phyloP scores from a whole-genome alignment of 2,797 vertebrate species.

The Chaenodraco wilsoni region DNA sequence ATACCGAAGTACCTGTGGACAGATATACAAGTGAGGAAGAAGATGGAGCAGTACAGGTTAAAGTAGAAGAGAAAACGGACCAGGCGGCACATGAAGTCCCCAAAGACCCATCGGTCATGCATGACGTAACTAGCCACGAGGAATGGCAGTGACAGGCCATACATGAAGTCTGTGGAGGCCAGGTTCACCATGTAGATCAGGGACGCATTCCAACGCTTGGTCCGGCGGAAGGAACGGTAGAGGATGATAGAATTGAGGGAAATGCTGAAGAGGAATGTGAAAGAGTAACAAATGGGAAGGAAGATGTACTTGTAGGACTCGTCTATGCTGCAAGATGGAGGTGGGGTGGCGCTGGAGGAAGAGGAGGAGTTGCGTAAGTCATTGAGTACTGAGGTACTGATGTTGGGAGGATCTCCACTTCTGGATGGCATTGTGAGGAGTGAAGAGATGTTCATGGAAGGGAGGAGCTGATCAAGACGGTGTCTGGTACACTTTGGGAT shows the following conservation, averaged over 20 bases:
- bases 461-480: conserved; percentile 8
- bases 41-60: conserved; percentile 89
- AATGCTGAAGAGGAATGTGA: conserved; percentile 88
- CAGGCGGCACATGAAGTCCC: conserved; percentile 89
- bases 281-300: conserved; percentile 88
- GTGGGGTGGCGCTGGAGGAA: conserved; percentile 15
- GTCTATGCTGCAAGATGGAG: conserved; percentile 84
- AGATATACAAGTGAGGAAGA: conserved; percentile 89
- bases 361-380: conserved; percentile 39
- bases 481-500: conserved; percentile 11
- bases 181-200: conserved; percentile 90
- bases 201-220: conserved; percentile 87
- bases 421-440: conserved; percentile 55
- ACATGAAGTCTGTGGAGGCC: conserved; percentile 89
- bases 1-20: conserved; percentile 89
- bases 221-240: conserved; percentile 82
- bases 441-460: conserved; percentile 39
- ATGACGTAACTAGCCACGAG: conserved; percentile 88
- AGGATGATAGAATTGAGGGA: conserved; percentile 86
- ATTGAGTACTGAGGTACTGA: conserved; percentile 25
- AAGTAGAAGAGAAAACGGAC: conserved; percentile 90
- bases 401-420: conserved; percentile 26
- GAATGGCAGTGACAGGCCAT: conserved; percentile 87
- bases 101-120: conserved; percentile 87
- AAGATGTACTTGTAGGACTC: conserved; percentile 91